These are phyloP conservation scores for Rhynchomys soricoides DNA, from an alignment of 2,113 vertebrate species.

Conservation along the genomic window DNA sequence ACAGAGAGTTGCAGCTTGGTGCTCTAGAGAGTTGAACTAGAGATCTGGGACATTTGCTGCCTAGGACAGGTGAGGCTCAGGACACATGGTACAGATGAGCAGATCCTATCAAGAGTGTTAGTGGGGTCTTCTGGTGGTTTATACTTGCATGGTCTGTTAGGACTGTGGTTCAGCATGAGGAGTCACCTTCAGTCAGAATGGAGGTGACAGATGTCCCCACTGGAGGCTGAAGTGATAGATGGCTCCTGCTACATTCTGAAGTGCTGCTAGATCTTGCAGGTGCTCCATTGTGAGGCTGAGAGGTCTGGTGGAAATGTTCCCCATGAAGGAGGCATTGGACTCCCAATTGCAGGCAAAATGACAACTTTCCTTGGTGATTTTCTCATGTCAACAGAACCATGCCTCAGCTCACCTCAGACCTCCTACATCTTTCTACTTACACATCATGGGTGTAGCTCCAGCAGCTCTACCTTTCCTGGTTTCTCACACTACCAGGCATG, in stretches of 20 bases:
- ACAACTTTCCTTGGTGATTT: background rate
- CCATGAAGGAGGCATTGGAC: background rate
- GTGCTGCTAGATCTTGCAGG: background rate
- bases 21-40: background rate
- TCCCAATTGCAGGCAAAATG: background rate
- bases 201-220: background rate
- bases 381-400: background rate
- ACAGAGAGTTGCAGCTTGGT: background rate
- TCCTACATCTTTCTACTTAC: background rate
- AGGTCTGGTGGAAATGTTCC: background rate
- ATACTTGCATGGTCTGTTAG: background rate
- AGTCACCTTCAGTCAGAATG: background rate
- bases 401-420: background rate
- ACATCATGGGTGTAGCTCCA: fast-evolving
- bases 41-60: background rate
- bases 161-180: background rate
- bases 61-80: background rate
- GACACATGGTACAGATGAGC: too few species aligned
- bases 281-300: background rate
- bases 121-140: background rate
- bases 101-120: background rate
- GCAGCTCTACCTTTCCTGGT: background rate
- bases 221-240: background rate
- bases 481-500: too few species aligned
- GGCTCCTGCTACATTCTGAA: background rate